Conservation (phyloP, 1,140 invertebrate genomes). For the Piezodorus guildinii region DNA sequence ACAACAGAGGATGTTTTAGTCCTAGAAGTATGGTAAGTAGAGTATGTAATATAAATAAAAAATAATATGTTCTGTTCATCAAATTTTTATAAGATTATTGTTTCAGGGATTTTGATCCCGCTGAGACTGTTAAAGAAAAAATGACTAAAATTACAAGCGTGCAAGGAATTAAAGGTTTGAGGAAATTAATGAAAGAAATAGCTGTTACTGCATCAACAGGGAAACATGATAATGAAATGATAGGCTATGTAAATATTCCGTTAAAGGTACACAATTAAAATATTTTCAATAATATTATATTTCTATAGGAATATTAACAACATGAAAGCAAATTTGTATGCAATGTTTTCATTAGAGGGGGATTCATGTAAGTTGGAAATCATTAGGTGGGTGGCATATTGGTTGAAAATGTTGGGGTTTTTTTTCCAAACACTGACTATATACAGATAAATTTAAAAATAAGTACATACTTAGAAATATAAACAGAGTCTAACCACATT, state of each 20-base stretch:
- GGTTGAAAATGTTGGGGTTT: too few species aligned
- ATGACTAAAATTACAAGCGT: slow-evolving; percentile 73
- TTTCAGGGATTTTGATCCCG: slow-evolving; percentile 73
- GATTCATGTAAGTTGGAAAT: too few species aligned
- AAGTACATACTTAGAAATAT: too few species aligned
- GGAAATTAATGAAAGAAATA: slow-evolving; percentile 87
- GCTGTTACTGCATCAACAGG: slow-evolving; percentile 86
- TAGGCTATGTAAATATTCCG: slow-evolving; percentile 73
- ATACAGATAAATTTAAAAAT: too few species aligned
- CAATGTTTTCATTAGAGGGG: too few species aligned
- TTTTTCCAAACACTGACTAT: too few species aligned
- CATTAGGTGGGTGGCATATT: too few species aligned
- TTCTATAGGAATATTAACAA: too few species aligned
- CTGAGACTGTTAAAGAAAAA: slow-evolving; percentile 75
- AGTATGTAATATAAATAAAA: not conserved
- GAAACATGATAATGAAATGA: slow-evolving; percentile 89
- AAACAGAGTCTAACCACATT: too few species aligned
- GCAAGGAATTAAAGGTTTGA: slow-evolving; percentile 67
- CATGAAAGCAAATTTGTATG: too few species aligned
- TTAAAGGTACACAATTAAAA: slow-evolving; percentile 56
- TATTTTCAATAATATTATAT: not conserved
- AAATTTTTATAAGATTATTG: not conserved
- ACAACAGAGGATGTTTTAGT: slow-evolving; percentile 41
- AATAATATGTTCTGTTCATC: not conserved
- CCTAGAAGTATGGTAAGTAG: slow-evolving; percentile 41